A percentile compares a stretch with the other conserved stretches of the same genome.
Evolutionary conservation across 2,888 invertebrate species (phyloP).

Genomic region (Latrodectus elegans): DNA sequence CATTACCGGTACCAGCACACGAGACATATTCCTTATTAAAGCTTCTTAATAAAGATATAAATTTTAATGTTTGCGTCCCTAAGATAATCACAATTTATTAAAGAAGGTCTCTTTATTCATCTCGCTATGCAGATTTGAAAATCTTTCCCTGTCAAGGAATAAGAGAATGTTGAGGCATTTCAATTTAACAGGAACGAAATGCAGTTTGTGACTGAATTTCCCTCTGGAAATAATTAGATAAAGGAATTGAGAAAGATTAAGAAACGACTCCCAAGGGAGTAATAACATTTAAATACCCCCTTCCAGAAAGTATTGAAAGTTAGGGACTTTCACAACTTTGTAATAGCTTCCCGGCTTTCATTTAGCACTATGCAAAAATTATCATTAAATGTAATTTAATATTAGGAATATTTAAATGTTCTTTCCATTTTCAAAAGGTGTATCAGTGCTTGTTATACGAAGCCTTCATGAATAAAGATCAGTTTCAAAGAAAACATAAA

Average conservation of each 20-base stretch:
- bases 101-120: background rate
- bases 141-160: constrained; percentile 1
- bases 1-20: no score
- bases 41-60: background rate
- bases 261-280: constrained; percentile 34
- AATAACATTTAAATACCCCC: constrained; percentile 46
- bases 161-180: constrained; percentile 21
- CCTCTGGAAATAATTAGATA: constrained; percentile 59
- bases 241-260: constrained; percentile 49
- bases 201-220: constrained; percentile 37
- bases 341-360: constrained; percentile 37
- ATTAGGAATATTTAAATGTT: background rate
- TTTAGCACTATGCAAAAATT: constrained; percentile 39
- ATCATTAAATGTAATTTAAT: constrained; percentile 60
- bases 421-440: background rate
- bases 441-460: constrained; percentile 1
- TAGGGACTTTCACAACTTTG: constrained; percentile 27
- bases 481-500: constrained; percentile 11
- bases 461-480: constrained; percentile 6
- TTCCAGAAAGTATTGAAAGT: constrained; percentile 35
- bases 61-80: constrained; percentile 9
- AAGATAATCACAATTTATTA: constrained; percentile 6
- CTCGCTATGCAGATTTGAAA: constrained; percentile 30
- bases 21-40: no score
- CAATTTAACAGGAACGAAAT: constrained; percentile 27